Conservation (phyloP, 2,888 invertebrate genomes). For the Tenodera sinensis region DNA sequence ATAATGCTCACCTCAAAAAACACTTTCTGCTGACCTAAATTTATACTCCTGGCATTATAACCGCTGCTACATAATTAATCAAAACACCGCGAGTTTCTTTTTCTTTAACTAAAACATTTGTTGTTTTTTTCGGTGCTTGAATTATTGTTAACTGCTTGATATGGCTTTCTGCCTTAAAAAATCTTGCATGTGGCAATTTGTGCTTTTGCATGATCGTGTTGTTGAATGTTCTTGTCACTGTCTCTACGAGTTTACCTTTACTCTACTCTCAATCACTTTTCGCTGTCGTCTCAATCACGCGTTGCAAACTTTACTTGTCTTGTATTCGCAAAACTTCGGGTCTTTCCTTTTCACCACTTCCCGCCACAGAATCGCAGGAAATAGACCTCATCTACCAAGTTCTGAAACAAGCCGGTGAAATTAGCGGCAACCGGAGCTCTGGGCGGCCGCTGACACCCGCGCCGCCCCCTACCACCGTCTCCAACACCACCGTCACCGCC, state of each 20-base stretch:
- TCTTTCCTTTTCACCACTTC: conserved; percentile 1
- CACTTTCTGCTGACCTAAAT: background rate
- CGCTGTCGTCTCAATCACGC: background rate
- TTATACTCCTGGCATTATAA: background rate
- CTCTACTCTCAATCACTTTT: background rate
- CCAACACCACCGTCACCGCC: conserved; percentile 45
- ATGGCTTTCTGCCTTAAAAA: background rate
- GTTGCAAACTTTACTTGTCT: background rate
- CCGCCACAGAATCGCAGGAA: conserved; percentile 42
- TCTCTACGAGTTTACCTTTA: background rate
- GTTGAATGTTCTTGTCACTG: background rate
- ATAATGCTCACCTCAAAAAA: background rate
- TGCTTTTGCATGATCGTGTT: background rate
- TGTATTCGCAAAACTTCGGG: background rate
- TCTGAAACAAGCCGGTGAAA: conserved; percentile 90
- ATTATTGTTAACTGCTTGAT: background rate
- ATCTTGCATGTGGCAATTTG: background rate
- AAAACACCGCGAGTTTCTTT: background rate
- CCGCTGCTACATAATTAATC: background rate
- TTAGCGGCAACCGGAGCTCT: conserved; percentile 42
- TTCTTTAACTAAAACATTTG: background rate
- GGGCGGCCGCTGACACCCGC: conserved; percentile 23
- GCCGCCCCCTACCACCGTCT: conserved; percentile 40
- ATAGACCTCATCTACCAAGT: conserved; percentile 93
- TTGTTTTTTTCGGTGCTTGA: background rate